Evolutionary conservation across 2,113 vertebrate genomes (phyloP).

Genomic region (Lampris incognitus): DNA sequence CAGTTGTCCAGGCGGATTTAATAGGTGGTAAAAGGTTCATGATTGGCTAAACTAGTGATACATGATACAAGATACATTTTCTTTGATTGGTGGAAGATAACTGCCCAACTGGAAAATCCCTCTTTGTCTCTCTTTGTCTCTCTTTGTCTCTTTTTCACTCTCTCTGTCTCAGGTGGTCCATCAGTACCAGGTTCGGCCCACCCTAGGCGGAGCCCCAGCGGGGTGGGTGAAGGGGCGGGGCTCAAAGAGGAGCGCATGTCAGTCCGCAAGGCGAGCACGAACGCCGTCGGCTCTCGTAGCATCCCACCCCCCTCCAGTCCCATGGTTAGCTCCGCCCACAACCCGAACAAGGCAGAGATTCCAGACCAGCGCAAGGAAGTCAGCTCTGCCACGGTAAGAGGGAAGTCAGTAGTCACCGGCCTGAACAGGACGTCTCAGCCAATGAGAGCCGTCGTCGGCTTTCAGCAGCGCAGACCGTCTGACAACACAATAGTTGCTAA

Average conservation of each 20-base stretch:
- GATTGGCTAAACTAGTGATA: too few relatives aligned
- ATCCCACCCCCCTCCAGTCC: conserved; percentile 89
- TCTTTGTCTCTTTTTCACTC: background rate
- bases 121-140: background rate
- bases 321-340: conserved; percentile 94
- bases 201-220: conserved; percentile 90
- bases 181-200: conserved; percentile 81
- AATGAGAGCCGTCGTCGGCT: too few relatives aligned
- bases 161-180: conserved; percentile 84
- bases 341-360: conserved; percentile 94
- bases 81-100: too few relatives aligned
- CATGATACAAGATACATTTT: too few relatives aligned
- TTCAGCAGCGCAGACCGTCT: too few relatives aligned
- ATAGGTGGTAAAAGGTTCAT: too few relatives aligned
- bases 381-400: conserved; percentile 82
- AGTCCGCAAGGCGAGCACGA: conserved; percentile 85
- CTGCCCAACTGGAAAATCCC: background rate
- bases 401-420: background rate
- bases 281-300: conserved; percentile 80
- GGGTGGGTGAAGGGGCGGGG: conserved; percentile 79
- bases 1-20: background rate
- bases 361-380: conserved; percentile 90
- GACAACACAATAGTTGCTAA: too few relatives aligned
- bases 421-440: too few relatives aligned
- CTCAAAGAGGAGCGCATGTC: conserved; percentile 88